Percentiles rank a stretch among this genome's conserved stretches.
These are phyloP conservation scores for Odontophorus gujanensis DNA, from an alignment of 2,113 vertebrate species.

Conservation along the genomic window DNA sequence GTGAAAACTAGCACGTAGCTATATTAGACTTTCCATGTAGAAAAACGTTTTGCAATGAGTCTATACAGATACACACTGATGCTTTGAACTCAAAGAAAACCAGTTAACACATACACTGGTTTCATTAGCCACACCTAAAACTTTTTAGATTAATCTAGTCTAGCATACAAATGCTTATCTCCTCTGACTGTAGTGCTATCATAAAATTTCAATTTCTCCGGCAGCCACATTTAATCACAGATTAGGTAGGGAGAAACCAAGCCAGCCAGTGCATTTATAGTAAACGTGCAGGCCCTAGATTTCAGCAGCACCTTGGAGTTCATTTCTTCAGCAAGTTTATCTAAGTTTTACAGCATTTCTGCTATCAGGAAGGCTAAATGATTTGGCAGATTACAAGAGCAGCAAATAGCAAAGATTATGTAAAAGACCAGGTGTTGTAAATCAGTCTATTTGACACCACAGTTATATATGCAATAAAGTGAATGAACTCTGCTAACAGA, in stretches of 20 bases:
- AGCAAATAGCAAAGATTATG: constrained; percentile 74
- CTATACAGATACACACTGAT: constrained; percentile 3
- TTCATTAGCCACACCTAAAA: constrained; percentile 70
- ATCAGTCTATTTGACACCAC: constrained; percentile 67
- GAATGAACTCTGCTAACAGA: constrained; percentile 64
- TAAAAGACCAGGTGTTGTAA: constrained; percentile 72
- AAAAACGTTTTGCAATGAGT: constrained; percentile 29
- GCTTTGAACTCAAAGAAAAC: constrained; percentile 44
- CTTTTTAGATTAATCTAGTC: constrained; percentile 67
- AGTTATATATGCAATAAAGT: constrained; percentile 71
- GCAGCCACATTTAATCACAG: constrained; percentile 56
- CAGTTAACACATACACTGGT: constrained; percentile 34
- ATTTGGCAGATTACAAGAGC: constrained; percentile 68
- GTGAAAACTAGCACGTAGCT: neutral
- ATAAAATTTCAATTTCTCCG: constrained; percentile 72
- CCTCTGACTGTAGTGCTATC: constrained; percentile 41
- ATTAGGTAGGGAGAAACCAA: constrained; percentile 47
- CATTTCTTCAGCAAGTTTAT: constrained; percentile 71
- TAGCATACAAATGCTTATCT: constrained; percentile 69
- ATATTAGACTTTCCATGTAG: neutral
- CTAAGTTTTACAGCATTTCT: constrained; percentile 75
- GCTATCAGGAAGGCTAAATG: constrained; percentile 71
- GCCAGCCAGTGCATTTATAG: constrained; percentile 46
- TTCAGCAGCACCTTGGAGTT: constrained; percentile 47
- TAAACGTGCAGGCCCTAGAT: constrained; percentile 28